These are phyloP conservation scores for Cheilosia urbana DNA, from an alignment of 2,888 invertebrate species.

Conservation along the genomic window DNA sequence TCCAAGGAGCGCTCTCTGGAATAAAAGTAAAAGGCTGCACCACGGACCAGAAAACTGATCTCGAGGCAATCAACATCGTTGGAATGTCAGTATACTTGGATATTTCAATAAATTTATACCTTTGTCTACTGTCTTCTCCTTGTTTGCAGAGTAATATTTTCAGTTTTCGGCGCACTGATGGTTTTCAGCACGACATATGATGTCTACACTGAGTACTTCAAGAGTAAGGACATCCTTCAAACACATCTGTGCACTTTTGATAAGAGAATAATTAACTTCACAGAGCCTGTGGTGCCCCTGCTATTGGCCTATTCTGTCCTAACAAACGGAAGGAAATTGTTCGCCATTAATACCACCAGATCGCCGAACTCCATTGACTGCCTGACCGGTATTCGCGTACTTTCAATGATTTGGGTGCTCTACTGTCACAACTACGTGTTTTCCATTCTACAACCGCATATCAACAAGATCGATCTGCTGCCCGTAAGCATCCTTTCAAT, in stretches of 20 bases:
- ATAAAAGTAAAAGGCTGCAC: not conserved
- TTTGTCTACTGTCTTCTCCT: not conserved
- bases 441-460: not conserved
- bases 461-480: not conserved
- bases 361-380: constrained; percentile 18
- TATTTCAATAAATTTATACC: not conserved
- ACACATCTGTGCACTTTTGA: not conserved
- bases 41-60: not conserved
- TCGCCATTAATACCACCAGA: not conserved
- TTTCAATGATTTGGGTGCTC: constrained; percentile 33
- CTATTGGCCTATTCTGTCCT: constrained; percentile 19
- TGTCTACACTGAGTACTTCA: constrained; percentile 1
- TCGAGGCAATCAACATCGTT: constrained; percentile 3
- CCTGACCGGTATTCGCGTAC: constrained; percentile 17
- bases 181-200: constrained; percentile 30
- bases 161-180: constrained; percentile 21
- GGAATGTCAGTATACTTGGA: constrained; percentile 24
- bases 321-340: constrained; percentile 17
- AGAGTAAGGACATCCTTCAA: not conserved
- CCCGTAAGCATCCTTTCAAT: not conserved
- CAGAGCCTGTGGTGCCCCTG: constrained; percentile 4
- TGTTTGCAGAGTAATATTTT: constrained; percentile 33
- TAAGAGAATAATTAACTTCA: not conserved
- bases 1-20: constrained; percentile 32
- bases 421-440: constrained; percentile 7